phyloP scores from a whole-genome alignment of 2,797 vertebrate genomes.

The Epinephelus awoara region DNA sequence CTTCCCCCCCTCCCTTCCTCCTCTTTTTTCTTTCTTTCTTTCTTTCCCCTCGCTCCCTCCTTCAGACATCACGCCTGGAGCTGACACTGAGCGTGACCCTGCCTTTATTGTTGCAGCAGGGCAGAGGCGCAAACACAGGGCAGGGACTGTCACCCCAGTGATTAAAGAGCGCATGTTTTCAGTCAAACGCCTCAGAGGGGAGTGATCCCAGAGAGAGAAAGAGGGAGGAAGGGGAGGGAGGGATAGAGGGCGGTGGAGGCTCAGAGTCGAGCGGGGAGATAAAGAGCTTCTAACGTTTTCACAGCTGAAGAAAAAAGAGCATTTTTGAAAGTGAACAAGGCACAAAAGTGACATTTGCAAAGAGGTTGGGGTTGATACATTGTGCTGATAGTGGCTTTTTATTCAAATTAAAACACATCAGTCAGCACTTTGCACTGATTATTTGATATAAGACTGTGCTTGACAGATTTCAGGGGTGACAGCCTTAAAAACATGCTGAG shows the following conservation, averaged over 20 bases:
- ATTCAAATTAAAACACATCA: conserved; percentile 25
- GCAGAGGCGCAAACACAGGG: conserved; percentile 79
- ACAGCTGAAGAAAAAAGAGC: conserved; percentile 54
- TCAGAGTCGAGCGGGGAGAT: conserved; percentile 47
- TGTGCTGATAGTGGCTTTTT: conserved; percentile 9
- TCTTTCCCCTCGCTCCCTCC: conserved; percentile 48
- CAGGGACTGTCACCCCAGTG: conserved; percentile 82
- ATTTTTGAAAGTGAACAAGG: conserved; percentile 47
- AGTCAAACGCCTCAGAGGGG: conserved; percentile 80
- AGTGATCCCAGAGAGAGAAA: conserved; percentile 57
- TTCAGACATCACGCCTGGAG: conserved; percentile 74
- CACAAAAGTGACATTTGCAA: conserved; percentile 59
- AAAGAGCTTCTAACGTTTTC: conserved; percentile 61
- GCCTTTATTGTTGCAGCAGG: conserved; percentile 82
- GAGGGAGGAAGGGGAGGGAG: conserved; percentile 11
- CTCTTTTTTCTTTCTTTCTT: conserved; percentile 38
- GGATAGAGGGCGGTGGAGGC: conserved; percentile 2
- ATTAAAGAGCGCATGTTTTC: conserved; percentile 86
- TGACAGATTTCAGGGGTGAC: conserved; percentile 15
- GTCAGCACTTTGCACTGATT: conserved; percentile 22
- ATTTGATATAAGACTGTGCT: conserved; percentile 18
- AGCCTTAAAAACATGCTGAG: conserved; percentile 38
- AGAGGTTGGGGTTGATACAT: conserved; percentile 16
- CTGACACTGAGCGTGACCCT: conserved; percentile 84
- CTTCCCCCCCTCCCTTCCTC: not conserved